Percentiles rank a stretch among this genome's conserved stretches.
These are phyloP conservation scores for Atethmia centrago DNA, from an alignment of 2,888 invertebrate species.

Conservation along the genomic window DNA sequence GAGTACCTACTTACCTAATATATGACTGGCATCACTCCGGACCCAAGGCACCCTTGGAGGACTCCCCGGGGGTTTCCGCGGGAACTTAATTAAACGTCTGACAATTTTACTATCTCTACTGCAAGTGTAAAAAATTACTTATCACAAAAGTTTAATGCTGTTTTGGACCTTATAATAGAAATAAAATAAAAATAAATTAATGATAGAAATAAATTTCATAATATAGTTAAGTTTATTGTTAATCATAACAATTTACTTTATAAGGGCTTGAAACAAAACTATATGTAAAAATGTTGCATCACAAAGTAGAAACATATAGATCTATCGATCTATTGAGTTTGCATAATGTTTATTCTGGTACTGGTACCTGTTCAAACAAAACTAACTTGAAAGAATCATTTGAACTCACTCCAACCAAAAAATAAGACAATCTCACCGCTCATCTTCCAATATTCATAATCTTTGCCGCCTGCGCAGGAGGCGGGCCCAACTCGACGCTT, in stretches of 20 bases:
- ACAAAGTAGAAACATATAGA: too few species aligned
- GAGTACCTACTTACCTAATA: neutral
- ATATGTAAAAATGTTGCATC: neutral
- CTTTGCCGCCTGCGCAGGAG: conserved; percentile 79
- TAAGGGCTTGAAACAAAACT: neutral
- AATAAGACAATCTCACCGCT: neutral
- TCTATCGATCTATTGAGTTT: neutral
- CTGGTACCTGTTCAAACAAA: neutral
- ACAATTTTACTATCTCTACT: neutral
- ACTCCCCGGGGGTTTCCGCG: too few species aligned
- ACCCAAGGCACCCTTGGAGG: too few species aligned
- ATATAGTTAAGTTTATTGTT: neutral
- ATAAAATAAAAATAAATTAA: too few species aligned
- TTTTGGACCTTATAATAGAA: too few species aligned
- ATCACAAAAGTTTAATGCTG: neutral
- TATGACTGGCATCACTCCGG: neutral
- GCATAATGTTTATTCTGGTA: neutral
- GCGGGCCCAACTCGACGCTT: conserved; percentile 79
- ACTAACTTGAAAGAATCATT: neutral
- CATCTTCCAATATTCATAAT: conserved; percentile 65
- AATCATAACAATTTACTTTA: neutral
- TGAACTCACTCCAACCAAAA: neutral
- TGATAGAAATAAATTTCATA: too few species aligned
- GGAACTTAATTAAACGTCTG: too few species aligned
- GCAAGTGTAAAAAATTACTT: neutral